Conservation (phyloP, 2,888 invertebrate species). For the Oligia strigilis region DNA sequence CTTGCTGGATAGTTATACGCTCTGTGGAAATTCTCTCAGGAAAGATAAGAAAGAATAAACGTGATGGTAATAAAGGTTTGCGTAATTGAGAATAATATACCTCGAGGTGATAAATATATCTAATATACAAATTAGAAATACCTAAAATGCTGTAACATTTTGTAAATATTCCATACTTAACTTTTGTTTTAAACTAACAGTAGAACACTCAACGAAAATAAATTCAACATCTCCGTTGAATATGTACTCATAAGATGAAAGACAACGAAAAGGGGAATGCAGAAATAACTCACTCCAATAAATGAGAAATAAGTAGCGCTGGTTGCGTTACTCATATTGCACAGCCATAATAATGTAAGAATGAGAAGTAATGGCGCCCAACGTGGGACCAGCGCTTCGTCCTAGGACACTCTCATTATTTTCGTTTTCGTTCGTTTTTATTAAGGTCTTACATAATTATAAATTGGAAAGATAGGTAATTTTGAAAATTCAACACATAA, state of each 20-base stretch:
- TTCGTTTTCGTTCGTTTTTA: slow-evolving; percentile 65
- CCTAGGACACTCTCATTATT: slow-evolving; percentile 62
- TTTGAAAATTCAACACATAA: slow-evolving; percentile 34
- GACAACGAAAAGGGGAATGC: too few species aligned
- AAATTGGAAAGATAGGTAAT: slow-evolving; percentile 32
- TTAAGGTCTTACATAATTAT: slow-evolving; percentile 51
- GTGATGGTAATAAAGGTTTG: slow-evolving; percentile 34
- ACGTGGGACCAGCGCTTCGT: slow-evolving; percentile 48
- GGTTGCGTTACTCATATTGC: slow-evolving; percentile 60
- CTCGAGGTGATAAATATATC: background rate
- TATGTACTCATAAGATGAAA: slow-evolving; percentile 36
- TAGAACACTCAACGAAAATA: background rate
- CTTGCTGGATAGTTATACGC: slow-evolving; percentile 32
- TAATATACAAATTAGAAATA: background rate
- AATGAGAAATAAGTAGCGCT: slow-evolving; percentile 66
- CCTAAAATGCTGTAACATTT: background rate
- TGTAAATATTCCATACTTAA: background rate
- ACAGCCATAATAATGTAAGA: slow-evolving; percentile 61
- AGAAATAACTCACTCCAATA: slow-evolving; percentile 62
- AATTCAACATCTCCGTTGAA: slow-evolving; percentile 17
- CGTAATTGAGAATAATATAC: slow-evolving; percentile 32
- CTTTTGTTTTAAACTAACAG: slow-evolving; percentile 8
- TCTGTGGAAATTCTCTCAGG: slow-evolving; percentile 22
- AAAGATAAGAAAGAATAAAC: slow-evolving; percentile 37
- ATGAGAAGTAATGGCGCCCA: slow-evolving; percentile 67